Conservation (phyloP, 2,797 vertebrate species). For the Cheirogaleus major region DNA sequence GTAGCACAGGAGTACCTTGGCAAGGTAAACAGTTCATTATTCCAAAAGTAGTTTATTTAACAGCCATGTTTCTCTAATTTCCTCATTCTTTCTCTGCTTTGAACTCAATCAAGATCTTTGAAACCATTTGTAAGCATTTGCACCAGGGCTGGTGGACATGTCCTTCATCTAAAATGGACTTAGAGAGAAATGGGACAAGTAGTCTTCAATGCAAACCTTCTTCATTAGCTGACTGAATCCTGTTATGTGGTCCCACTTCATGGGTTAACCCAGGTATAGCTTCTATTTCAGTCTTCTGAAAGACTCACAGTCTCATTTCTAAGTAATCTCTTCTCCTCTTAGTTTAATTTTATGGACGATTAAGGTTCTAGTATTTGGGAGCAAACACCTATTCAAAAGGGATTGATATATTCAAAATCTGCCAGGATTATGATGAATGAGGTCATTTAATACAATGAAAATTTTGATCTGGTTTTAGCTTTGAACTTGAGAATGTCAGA, state of each 20-base stretch:
- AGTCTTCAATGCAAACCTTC: not conserved
- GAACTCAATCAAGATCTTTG: not conserved
- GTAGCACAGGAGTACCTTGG: not conserved
- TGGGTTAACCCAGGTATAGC: not conserved
- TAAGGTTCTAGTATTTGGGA: not conserved
- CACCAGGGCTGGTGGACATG: not conserved
- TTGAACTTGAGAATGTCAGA: constrained; percentile 48
- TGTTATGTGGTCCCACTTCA: not conserved
- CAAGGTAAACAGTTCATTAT: not conserved
- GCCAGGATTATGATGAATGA: constrained; percentile 43
- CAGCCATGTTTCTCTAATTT: not conserved
- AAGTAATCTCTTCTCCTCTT: not conserved
- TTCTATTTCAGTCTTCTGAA: not conserved
- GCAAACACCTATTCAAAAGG: not conserved
- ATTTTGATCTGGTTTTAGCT: constrained; percentile 52
- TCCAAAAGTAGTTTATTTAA: not conserved
- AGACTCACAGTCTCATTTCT: not conserved
- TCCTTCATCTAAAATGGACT: not conserved
- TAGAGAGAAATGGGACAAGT: not conserved
- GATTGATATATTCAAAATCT: constrained; percentile 49
- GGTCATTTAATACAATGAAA: constrained; percentile 53
- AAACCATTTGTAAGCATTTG: not conserved
- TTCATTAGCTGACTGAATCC: not conserved
- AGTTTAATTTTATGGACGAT: constrained; percentile 32
- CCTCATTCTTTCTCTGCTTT: not conserved